A percentile compares a stretch with the other conserved stretches of the same genome.
Evolutionary conservation across 2,113 vertebrate species (phyloP).

Genomic region (Boulengeromyrus knoepffleri): DNA sequence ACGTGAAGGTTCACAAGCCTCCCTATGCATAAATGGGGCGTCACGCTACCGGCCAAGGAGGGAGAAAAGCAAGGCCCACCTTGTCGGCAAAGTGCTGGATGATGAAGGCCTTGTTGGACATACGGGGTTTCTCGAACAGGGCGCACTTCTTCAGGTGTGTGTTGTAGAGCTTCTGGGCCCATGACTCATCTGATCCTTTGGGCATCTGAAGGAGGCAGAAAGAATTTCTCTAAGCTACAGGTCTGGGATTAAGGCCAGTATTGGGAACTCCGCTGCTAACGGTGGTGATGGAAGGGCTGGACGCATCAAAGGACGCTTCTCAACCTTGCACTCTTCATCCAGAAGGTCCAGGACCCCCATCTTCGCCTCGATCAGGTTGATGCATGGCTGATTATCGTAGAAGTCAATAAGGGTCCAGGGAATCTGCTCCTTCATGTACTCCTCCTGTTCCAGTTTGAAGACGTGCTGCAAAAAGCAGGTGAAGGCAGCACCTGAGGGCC

Average conservation of each 20-base stretch:
- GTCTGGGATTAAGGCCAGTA: too few relatives aligned
- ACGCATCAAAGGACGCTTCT: background rate
- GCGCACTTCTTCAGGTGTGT: slow-evolving; percentile 79
- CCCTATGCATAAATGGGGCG: background rate
- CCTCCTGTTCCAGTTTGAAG: slow-evolving; percentile 94
- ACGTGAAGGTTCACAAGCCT: background rate
- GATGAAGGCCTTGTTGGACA: slow-evolving; percentile 92
- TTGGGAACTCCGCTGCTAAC: background rate
- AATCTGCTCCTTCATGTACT: slow-evolving; percentile 95
- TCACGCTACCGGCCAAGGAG: background rate
- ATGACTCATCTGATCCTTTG: slow-evolving; percentile 87
- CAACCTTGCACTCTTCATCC: slow-evolving; percentile 93
- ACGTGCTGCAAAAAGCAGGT: slow-evolving; percentile 70
- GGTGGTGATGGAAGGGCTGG: background rate
- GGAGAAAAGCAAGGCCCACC: slow-evolving; percentile 52
- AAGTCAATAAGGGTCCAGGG: slow-evolving; percentile 97
- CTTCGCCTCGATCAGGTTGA: slow-evolving; percentile 91
- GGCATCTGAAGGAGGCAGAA: slow-evolving; percentile 75
- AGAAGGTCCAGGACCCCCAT: slow-evolving; percentile 87
- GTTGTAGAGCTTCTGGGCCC: slow-evolving; percentile 95
- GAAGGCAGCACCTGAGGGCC: background rate
- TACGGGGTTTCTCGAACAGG: slow-evolving; percentile 86
- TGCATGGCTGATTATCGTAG: slow-evolving; percentile 95
- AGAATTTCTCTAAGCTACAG: slow-evolving; percentile 15
- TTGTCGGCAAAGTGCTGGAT: slow-evolving; percentile 96